Conservation (phyloP, 2,797 vertebrate genomes). For the Orestias chungarensis region DNA sequence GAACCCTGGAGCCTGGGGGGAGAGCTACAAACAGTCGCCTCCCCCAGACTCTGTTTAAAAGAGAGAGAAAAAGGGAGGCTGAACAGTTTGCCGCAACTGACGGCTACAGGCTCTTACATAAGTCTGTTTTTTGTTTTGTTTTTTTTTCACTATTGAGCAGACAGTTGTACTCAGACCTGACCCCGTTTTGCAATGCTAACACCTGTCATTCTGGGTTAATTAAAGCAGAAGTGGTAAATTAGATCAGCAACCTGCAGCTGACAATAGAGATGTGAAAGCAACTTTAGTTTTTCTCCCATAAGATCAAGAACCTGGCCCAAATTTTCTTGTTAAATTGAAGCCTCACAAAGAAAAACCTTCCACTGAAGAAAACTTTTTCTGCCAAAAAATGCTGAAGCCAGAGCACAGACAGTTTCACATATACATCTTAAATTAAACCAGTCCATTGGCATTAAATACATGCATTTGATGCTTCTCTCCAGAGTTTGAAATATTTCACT, state of each 20-base stretch:
- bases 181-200: slow-evolving; percentile 12
- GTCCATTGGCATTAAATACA: background rate
- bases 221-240: slow-evolving; percentile 22
- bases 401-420: background rate
- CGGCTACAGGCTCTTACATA: slow-evolving; percentile 22
- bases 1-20: slow-evolving; percentile 72
- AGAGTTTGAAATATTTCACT: background rate
- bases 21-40: slow-evolving; percentile 68
- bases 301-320: background rate
- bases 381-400: background rate
- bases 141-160: slow-evolving; percentile 16
- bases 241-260: slow-evolving; percentile 18
- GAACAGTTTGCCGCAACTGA: slow-evolving; percentile 33
- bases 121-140: background rate
- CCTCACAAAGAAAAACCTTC: slow-evolving; percentile 22
- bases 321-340: background rate
- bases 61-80: slow-evolving; percentile 37
- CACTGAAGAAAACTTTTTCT: too few species aligned
- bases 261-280: slow-evolving; percentile 25
- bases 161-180: slow-evolving; percentile 22
- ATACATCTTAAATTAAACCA: background rate
- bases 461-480: background rate
- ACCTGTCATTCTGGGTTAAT: slow-evolving; percentile 23
- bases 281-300: slow-evolving; percentile 3
- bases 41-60: slow-evolving; percentile 50